A percentile compares a stretch with the other conserved stretches of the same genome.
phyloP scores from a whole-genome alignment of 2,888 invertebrate species.

The Corbicula japonica region DNA sequence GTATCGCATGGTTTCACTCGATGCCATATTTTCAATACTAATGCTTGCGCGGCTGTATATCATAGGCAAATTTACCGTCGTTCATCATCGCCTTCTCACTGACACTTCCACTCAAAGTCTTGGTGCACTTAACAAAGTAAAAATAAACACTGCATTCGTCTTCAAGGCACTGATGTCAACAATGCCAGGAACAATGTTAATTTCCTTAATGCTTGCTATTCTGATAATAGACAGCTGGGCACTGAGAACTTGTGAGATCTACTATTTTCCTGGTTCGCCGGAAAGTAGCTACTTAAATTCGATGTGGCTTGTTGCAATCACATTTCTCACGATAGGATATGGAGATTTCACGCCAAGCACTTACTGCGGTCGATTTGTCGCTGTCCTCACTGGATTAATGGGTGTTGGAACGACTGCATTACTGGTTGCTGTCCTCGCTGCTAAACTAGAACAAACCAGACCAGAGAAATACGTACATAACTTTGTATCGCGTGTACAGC shows the following conservation, averaged over 20 bases:
- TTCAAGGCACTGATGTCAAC: slow-evolving; percentile 82
- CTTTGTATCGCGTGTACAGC: slow-evolving; percentile 77
- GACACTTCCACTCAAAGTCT: slow-evolving; percentile 81
- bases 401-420: slow-evolving; percentile 80
- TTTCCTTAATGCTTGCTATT: slow-evolving; percentile 73
- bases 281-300: slow-evolving; percentile 72
- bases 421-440: slow-evolving; percentile 79
- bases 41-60: slow-evolving; percentile 79
- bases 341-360: slow-evolving; percentile 78
- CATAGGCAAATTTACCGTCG: slow-evolving; percentile 75
- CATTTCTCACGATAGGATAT: slow-evolving; percentile 81
- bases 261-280: slow-evolving; percentile 70
- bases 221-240: slow-evolving; percentile 78
- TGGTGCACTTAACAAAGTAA: slow-evolving; percentile 79
- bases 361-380: slow-evolving; percentile 79
- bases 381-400: slow-evolving; percentile 78
- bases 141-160: slow-evolving; percentile 80
- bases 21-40: slow-evolving; percentile 76
- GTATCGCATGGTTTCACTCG: slow-evolving; percentile 69
- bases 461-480: slow-evolving; percentile 82
- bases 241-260: slow-evolving; percentile 78
- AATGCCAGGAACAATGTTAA: slow-evolving; percentile 76
- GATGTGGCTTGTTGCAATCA: slow-evolving; percentile 81
- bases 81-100: slow-evolving; percentile 75
- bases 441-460: slow-evolving; percentile 80